Evolutionary conservation across 2,797 vertebrate species (phyloP).

Genomic region (Craterocephalus amniculus): DNA sequence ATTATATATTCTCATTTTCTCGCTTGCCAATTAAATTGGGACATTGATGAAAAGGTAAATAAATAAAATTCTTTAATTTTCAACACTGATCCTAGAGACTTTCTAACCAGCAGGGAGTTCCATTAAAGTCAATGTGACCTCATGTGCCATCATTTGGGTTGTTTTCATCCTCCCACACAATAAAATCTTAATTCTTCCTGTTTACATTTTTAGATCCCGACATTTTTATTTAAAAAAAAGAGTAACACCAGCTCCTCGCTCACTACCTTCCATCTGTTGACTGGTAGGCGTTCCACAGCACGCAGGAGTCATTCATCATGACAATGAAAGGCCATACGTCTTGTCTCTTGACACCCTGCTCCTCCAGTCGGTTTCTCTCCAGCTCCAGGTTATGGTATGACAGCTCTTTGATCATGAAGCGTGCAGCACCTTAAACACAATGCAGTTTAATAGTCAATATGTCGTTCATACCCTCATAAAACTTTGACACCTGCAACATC

Average conservation of each 20-base stretch:
- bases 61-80: neutral
- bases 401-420: conserved; percentile 98
- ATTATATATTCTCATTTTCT: neutral
- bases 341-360: conserved; percentile 91
- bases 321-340: conserved; percentile 97
- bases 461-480: conserved; percentile 15
- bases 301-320: conserved; percentile 97
- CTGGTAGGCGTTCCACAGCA: conserved; percentile 92
- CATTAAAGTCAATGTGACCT: neutral
- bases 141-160: neutral
- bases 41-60: neutral
- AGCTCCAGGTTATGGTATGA: conserved; percentile 98
- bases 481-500: neutral
- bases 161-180: neutral
- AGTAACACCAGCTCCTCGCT: neutral
- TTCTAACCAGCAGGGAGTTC: too few species aligned
- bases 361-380: conserved; percentile 94
- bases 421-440: conserved; percentile 88
- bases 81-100: neutral
- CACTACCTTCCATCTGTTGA: conserved; percentile 84
- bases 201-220: neutral
- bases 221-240: neutral
- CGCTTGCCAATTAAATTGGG: neutral
- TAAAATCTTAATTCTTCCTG: neutral
- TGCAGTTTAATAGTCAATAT: conserved; percentile 6